These are phyloP conservation scores for Probosciger aterrimus DNA, from an alignment of 2,113 vertebrate species.

Conservation along the genomic window DNA sequence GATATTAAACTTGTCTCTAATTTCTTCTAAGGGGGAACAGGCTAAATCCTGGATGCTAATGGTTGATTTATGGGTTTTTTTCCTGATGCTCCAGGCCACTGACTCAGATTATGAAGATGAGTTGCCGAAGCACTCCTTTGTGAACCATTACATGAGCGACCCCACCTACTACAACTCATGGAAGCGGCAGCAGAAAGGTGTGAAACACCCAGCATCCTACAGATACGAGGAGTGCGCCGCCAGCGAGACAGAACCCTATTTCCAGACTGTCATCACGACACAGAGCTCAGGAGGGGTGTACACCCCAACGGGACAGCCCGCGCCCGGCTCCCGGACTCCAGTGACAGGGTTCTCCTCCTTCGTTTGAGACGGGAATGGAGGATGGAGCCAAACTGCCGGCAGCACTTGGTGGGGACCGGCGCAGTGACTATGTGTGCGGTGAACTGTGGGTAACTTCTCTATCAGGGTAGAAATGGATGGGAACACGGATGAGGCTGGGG, in stretches of 20 bases:
- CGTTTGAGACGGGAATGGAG: constrained; percentile 77
- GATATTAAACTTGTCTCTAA: not conserved
- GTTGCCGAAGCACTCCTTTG: constrained; percentile 92
- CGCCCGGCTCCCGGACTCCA: constrained; percentile 86
- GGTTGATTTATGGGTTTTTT: not conserved
- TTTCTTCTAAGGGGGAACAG: not conserved
- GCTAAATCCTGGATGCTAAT: not conserved
- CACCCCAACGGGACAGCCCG: constrained; percentile 84
- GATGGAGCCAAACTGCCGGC: not conserved
- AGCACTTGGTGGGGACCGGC: not conserved
- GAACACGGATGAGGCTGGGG: constrained; percentile 41
- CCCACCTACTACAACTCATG: constrained; percentile 95
- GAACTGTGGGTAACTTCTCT: constrained; percentile 55
- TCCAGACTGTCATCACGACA: constrained; percentile 93
- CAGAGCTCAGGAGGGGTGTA: constrained; percentile 93
- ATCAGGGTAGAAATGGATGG: constrained; percentile 62
- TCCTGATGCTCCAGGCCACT: constrained; percentile 72
- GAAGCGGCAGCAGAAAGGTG: constrained; percentile 89
- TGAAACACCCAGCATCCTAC: constrained; percentile 77
- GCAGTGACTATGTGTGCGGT: not conserved
- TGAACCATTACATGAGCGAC: constrained; percentile 99
- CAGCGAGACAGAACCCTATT: constrained; percentile 81
- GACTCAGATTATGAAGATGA: constrained; percentile 93
- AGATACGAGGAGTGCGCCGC: constrained; percentile 86
- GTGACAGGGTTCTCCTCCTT: constrained; percentile 97